Conservation (phyloP, 2,888 invertebrate species). For the Lasiommata megera region DNA sequence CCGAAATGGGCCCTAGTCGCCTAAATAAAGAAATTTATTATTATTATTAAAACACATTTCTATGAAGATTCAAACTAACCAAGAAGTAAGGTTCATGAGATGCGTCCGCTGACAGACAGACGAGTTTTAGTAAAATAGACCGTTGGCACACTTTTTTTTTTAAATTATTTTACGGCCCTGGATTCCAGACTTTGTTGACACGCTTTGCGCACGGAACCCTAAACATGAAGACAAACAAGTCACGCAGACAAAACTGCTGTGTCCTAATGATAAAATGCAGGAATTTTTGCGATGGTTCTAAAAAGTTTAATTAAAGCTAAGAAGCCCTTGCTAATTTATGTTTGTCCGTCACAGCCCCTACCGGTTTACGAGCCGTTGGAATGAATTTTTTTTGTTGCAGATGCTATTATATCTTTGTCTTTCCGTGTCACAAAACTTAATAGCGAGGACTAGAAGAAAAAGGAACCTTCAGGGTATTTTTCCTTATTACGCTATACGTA, state of each 20-base stretch:
- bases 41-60: too few relatives aligned
- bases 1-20: too few relatives aligned
- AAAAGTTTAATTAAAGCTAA: slow-evolving; percentile 28
- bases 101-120: too few relatives aligned
- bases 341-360: slow-evolving; percentile 23
- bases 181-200: too few relatives aligned
- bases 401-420: slow-evolving; percentile 22
- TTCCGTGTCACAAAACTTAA: slow-evolving; percentile 22
- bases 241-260: neutral
- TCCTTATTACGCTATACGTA: too few relatives aligned
- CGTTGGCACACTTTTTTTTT: too few relatives aligned
- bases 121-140: too few relatives aligned
- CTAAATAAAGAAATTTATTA: too few relatives aligned
- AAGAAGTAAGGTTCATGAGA: too few relatives aligned
- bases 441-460: slow-evolving; percentile 6
- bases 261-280: slow-evolving; percentile 16
- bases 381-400: slow-evolving; percentile 19
- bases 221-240: neutral
- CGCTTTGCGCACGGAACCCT: too few relatives aligned
- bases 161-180: too few relatives aligned
- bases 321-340: slow-evolving; percentile 25
- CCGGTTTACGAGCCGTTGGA: slow-evolving; percentile 19
- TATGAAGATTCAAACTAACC: too few relatives aligned
- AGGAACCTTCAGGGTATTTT: slow-evolving; percentile 2
- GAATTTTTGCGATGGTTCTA: slow-evolving; percentile 13